These are phyloP conservation scores for Drosophila pseudotakahashii DNA, from an alignment of 2,888 invertebrate species.

Conservation along the genomic window DNA sequence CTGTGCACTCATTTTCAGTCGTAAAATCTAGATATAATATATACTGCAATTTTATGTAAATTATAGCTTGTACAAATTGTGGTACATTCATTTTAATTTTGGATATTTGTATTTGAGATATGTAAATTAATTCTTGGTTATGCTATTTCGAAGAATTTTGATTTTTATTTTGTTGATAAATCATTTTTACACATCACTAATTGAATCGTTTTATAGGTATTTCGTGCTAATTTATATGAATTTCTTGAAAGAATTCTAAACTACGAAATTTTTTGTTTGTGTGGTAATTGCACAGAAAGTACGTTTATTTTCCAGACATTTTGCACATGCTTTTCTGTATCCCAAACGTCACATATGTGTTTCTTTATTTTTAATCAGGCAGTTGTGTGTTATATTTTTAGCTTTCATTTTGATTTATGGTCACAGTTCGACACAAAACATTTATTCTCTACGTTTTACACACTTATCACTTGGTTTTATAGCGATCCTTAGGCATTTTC, in stretches of 20 bases:
- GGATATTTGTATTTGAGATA: constrained; percentile 1
- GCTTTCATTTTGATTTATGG: constrained; percentile 44
- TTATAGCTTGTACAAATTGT: not conserved
- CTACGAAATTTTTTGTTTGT: not conserved
- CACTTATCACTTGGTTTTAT: constrained; percentile 54
- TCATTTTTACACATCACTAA: not conserved
- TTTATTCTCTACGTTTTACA: constrained; percentile 53
- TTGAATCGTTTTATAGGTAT: not conserved
- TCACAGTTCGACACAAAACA: constrained; percentile 36
- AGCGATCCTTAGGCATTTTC: constrained; percentile 41
- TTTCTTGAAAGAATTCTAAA: not conserved
- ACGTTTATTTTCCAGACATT: constrained; percentile 13
- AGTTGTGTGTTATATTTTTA: constrained; percentile 31
- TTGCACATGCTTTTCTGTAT: constrained; percentile 24
- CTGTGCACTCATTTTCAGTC: constrained; percentile 9
- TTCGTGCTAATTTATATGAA: not conserved
- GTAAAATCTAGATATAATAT: not conserved
- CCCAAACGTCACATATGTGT: constrained; percentile 43
- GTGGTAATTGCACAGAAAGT: not conserved
- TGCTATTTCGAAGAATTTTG: not conserved
- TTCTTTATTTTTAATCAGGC: constrained; percentile 20
- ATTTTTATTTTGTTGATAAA: not conserved
- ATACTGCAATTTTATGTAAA: constrained; percentile 3
- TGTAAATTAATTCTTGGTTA: not conserved
- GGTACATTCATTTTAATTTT: not conserved